Percentiles rank a stretch among this genome's conserved stretches.
These are phyloP conservation scores for Phengaris alcon DNA, from an alignment of 2,888 invertebrate genomes.

Conservation along the genomic window DNA sequence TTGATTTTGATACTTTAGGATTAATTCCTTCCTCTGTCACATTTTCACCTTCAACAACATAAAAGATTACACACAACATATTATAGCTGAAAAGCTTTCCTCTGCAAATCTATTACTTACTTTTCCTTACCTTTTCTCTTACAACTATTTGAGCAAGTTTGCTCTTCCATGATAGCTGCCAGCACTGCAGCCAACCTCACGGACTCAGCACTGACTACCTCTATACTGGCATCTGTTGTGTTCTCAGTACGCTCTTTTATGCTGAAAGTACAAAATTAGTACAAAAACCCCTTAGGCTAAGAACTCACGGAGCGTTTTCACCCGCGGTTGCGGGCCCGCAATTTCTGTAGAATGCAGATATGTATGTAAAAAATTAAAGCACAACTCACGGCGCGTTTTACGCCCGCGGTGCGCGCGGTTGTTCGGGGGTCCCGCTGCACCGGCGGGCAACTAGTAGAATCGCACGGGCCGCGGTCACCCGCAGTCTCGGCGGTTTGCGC, in stretches of 20 bases:
- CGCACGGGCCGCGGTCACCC: too few species aligned
- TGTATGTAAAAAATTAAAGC: too few species aligned
- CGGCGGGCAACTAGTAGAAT: too few species aligned
- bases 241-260: constrained; percentile 63
- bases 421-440: too few species aligned
- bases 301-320: too few species aligned
- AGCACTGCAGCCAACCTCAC: constrained; percentile 64
- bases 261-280: constrained; percentile 41
- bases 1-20: constrained; percentile 67
- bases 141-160: constrained; percentile 42
- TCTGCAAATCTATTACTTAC: not conserved
- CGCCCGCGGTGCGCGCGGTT: too few species aligned
- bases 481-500: too few species aligned
- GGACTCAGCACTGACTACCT: constrained; percentile 67
- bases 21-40: constrained; percentile 57
- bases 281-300: not conserved
- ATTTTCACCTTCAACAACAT: constrained; percentile 51
- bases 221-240: constrained; percentile 61
- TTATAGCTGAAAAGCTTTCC: not conserved
- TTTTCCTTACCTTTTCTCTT: constrained; percentile 68
- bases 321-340: too few species aligned
- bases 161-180: constrained; percentile 68
- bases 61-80: not conserved
- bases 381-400: too few species aligned
- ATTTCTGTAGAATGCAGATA: too few species aligned